Conservation (phyloP, 2,113 vertebrate species). For the Falco punctatus region DNA sequence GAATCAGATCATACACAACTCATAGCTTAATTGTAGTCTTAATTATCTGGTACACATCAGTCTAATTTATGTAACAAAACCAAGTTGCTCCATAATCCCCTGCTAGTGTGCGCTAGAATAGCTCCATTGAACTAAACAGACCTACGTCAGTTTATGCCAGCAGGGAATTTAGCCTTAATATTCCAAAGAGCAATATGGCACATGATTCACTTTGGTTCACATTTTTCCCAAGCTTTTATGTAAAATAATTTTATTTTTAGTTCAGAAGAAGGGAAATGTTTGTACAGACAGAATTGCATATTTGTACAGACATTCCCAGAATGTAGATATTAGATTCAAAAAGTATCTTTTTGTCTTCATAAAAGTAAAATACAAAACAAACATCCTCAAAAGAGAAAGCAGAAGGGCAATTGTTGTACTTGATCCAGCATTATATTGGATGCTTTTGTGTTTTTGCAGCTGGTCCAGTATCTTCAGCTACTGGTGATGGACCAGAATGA, state of each 20-base stretch:
- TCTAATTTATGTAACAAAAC: neutral
- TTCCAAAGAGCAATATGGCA: slow-evolving; percentile 6
- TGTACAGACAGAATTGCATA: slow-evolving; percentile 29
- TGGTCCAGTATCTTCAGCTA: neutral
- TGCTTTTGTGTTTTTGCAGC: slow-evolving; percentile 39
- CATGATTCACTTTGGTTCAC: slow-evolving; percentile 29
- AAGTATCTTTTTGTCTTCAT: slow-evolving; percentile 37
- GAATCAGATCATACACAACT: neutral
- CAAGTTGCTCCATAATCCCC: neutral
- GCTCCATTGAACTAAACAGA: neutral
- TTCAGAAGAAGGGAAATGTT: slow-evolving; percentile 44
- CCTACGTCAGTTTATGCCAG: neutral
- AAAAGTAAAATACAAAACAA: slow-evolving; percentile 34
- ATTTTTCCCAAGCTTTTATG: slow-evolving; percentile 64
- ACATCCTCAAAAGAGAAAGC: slow-evolving; percentile 44
- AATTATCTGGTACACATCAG: neutral
- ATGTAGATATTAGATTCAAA: neutral
- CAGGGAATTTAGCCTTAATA: slow-evolving; percentile 22
- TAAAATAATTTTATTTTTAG: slow-evolving; percentile 65
- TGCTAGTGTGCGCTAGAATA: neutral
- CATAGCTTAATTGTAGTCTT: neutral
- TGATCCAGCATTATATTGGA: neutral
- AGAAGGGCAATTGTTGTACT: neutral
- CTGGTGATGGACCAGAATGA: neutral
- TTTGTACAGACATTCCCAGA: slow-evolving; percentile 51